Base-by-base conservation (phyloP, 1,140 invertebrate species). In the Dendroctonus ponderosae region DNA sequence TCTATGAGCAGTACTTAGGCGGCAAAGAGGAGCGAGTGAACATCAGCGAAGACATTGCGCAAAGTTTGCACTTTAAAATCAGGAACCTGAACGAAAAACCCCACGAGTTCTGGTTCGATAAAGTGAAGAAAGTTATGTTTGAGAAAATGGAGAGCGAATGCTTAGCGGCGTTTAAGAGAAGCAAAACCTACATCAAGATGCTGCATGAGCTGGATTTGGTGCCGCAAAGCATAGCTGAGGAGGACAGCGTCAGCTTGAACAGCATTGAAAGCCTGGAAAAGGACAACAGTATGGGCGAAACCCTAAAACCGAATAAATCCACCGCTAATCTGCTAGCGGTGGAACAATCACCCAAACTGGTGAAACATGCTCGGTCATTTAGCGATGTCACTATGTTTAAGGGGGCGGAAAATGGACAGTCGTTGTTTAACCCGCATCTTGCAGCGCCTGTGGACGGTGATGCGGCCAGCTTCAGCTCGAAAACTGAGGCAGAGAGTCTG, bases 1-100 rank as follows among this genome's bases (percentile, higher is more conserved):
- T 95, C 62, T 91, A 89, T 78, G 88, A 93, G 59, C 89, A 93
- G 71, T 94, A 93, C 80, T 80, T 94, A 5, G 87, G 89, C 50
- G 89, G 91, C 62, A 91, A 90, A 14, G 82, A 85, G 12, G 84
- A 85, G 5, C 85, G 84, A 74, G 78, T 93, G 5, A 81, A 84
- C 66, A 72, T 93, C 7, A 88, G 89, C 64, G 86, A 90, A 66
- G 75, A 75, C 48, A 75, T 91, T 7, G 80, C 89, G 2, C 87
- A 88, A 62, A 83, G 80, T 72, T 80, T 93, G 42, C 72, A 89
- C 15, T 80, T 82, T 59, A 84, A 86, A 71, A 86, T 92, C 62
- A 85, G 85, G 71, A 87, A 83, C 66, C 66, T 78, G 8, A 74
- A 76, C 49, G 85, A 88, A 67, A 71, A 76, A 3, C 82, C 88